Percentiles rank a stretch among this genome's conserved stretches.
Evolutionary conservation across 2,113 vertebrate genomes (phyloP).

Genomic region (Mystacornis crossleyi): DNA sequence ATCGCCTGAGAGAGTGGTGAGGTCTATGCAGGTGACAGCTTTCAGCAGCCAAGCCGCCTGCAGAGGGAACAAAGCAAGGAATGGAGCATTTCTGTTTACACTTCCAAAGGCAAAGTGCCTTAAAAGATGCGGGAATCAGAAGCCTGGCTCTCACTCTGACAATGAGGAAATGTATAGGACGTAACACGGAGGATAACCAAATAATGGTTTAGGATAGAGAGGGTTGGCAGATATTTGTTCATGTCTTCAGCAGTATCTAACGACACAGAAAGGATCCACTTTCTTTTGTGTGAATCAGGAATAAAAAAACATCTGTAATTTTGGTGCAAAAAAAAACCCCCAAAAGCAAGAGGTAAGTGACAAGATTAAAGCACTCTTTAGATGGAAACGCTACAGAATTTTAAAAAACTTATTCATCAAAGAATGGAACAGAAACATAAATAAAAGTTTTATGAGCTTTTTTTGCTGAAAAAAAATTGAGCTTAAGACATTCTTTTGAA

Average conservation of each 20-base stretch:
- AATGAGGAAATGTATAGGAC: neutral
- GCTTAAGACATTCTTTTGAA: neutral
- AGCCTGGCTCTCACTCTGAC: neutral
- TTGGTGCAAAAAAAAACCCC: neutral
- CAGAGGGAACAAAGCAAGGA: neutral
- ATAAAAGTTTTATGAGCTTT: neutral
- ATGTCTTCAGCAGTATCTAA: neutral
- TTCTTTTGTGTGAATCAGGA: neutral
- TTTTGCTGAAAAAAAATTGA: neutral
- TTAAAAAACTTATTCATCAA: neutral
- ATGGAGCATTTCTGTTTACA: neutral
- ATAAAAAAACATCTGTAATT: neutral
- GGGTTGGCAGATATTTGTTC: neutral
- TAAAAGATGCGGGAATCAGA: neutral
- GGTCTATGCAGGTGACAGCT: conserved; percentile 91
- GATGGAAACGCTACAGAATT: neutral
- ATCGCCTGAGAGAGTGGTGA: conserved; percentile 92
- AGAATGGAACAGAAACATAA: neutral
- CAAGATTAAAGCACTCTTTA: neutral
- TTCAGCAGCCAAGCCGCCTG: conserved; percentile 94
- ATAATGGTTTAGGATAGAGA: neutral
- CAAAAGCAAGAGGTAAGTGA: neutral
- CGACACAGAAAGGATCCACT: neutral
- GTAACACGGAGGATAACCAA: neutral
- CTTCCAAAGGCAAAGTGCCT: neutral